Evolutionary conservation across 2,113 vertebrate genomes (phyloP), one percentile per base, ranked within the genome.

Genomic region (Murina feae): DNA sequence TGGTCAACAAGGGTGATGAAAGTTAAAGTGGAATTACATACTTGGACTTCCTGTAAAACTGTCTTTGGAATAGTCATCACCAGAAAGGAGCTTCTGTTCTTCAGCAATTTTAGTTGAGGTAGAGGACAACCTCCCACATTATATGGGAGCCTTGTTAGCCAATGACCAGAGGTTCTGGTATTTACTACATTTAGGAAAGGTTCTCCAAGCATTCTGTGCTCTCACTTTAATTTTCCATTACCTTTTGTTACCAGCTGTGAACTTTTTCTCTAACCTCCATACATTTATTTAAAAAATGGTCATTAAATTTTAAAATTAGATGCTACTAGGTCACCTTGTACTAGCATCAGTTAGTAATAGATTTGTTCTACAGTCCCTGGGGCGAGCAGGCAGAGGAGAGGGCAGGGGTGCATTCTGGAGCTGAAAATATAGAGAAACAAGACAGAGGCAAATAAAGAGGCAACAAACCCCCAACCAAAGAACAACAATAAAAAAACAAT

Each of bases 261-360:
- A 86, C 80, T 89, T 94, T 83, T 95, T 68, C 63, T 78, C 28
- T 68, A 87, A 68, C 35, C 44, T 91, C 32, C 53, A 55, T 66
- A 49, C 14, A 44, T 94, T 96, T 81, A 66, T 68, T 89, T 94
- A 63, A 81, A 89, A 92, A 44, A 72, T 72, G 80, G 58, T 65
- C 86, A 86, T 91, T 66, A 58, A 35, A 28, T 91, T 93, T 95
- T 91, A 94, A 88, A 96, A 94, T 72, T 84, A 86, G 79, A 92
- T 17, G 63, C 18, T 32, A 65, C 44, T 39, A 80, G 51, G 75
- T 95, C 83, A 83, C 85, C 91, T 89, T 72, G 35, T 92, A 32
- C 35, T 58, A 72, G 84, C 75, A 39, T 89, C 82, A 42, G 14
- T 81, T 71, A 72, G 69, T 71, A 88, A 69, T 74, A 28, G 37